phyloP scores from a whole-genome alignment of 2,113 vertebrate genomes.

The Phycodurus eques region DNA sequence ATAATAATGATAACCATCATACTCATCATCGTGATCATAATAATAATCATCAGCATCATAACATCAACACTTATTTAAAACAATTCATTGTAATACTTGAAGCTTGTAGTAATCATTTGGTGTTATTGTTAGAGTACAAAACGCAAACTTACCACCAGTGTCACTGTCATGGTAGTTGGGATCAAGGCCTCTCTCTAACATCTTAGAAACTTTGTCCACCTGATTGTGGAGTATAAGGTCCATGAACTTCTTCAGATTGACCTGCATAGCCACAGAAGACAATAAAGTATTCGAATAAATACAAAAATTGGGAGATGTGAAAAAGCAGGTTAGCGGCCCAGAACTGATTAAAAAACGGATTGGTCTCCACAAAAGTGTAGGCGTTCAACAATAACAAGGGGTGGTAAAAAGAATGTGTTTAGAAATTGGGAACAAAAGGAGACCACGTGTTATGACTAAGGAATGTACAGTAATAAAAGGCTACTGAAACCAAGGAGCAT shows the following conservation, averaged over 20 bases:
- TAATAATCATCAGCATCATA: too few relatives aligned
- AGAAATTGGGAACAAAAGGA: constrained; percentile 2
- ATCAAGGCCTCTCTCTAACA: constrained; percentile 91
- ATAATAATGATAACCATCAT: too few relatives aligned
- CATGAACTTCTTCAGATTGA: constrained; percentile 91
- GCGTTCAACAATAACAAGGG: constrained; percentile 24
- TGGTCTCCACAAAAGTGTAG: constrained; percentile 4
- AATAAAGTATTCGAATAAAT: constrained; percentile 6
- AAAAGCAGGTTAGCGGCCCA: background rate
- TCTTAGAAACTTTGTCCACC: constrained; percentile 85
- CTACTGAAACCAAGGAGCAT: constrained; percentile 1
- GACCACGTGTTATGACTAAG: background rate
- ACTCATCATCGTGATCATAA: too few relatives aligned
- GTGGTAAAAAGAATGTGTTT: background rate
- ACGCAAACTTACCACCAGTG: constrained; percentile 80
- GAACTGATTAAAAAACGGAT: background rate
- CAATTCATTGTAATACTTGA: background rate
- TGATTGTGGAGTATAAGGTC: constrained; percentile 85
- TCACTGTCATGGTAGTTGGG: constrained; percentile 94
- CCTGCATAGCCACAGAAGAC: constrained; percentile 66
- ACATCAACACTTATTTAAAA: too few relatives aligned
- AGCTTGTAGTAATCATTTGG: background rate
- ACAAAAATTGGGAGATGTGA: constrained; percentile 6
- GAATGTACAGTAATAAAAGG: background rate
- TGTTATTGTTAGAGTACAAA: background rate